phyloP scores from a whole-genome alignment of 2,113 vertebrate species.

The Neolamprologus cancellatus region DNA sequence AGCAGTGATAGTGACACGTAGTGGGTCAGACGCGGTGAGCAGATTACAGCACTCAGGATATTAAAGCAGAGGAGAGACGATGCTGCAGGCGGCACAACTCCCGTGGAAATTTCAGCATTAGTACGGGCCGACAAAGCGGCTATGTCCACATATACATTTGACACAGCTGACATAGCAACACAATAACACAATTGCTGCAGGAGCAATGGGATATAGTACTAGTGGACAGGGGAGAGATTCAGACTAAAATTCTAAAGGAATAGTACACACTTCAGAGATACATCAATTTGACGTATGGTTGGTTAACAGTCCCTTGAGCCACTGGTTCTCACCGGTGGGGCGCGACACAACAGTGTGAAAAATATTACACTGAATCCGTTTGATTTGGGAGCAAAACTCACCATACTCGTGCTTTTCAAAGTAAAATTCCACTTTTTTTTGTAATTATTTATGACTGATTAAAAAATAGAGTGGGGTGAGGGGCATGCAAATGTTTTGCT shows the following conservation, averaged over 20 bases:
- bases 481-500: not conserved
- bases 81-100: conserved; percentile 27
- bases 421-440: not conserved
- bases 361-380: not conserved
- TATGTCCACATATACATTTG: not conserved
- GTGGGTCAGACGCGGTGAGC: conserved; percentile 46
- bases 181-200: not conserved
- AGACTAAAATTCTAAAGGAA: not conserved
- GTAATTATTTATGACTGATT: not conserved
- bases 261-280: not conserved
- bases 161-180: not conserved
- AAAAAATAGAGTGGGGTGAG: not conserved
- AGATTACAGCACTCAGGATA: conserved; percentile 67
- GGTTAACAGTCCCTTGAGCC: not conserved
- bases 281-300: not conserved
- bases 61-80: conserved; percentile 44
- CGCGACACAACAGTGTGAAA: not conserved
- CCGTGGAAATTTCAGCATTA: conserved; percentile 32
- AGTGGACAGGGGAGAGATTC: not conserved
- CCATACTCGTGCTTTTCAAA: not conserved
- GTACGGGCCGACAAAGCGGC: not conserved
- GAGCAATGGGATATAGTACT: not conserved
- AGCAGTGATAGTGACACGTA: conserved; percentile 27
- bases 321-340: not conserved
- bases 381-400: not conserved